A percentile compares a stretch with the other conserved stretches of the same genome.
Evolutionary conservation across 37 sponge, comb jelly and placozoan species (phyloP).

Genomic region (Oopsacas minuta): DNA sequence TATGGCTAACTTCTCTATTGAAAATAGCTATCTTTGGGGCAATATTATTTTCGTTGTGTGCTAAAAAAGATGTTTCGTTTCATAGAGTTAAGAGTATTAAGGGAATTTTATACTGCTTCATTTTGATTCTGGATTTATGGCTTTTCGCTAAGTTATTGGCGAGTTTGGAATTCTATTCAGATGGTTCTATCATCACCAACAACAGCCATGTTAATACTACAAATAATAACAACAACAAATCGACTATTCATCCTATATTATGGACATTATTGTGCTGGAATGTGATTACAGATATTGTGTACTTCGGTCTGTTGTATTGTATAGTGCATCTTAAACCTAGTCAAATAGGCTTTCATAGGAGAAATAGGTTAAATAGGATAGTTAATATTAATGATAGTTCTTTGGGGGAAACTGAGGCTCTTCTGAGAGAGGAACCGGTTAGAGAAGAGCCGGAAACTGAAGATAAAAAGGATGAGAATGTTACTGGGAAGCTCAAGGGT

Average conservation of each 20-base stretch:
- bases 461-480: neutral
- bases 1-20: constrained; percentile 17
- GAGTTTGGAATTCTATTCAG: constrained; percentile 28
- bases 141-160: constrained; percentile 12
- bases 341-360: neutral
- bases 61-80: neutral
- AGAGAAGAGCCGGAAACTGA: neutral
- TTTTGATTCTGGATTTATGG: neutral
- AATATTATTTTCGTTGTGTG: constrained; percentile 21
- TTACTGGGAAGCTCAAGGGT: neutral
- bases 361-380: neutral
- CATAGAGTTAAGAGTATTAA: neutral
- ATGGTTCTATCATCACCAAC: constrained; percentile 17
- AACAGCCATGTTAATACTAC: neutral
- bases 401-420: neutral
- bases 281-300: neutral
- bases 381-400: neutral
- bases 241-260: constrained; percentile 26
- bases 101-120: neutral
- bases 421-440: constrained; percentile 11
- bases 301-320: neutral
- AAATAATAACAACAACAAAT: neutral
- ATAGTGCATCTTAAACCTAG: neutral
- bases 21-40: neutral
- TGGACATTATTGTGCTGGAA: constrained; percentile 32